Evolutionary conservation across 2,888 invertebrate species (phyloP).

Genomic region (Sphecodes monilicornis): DNA sequence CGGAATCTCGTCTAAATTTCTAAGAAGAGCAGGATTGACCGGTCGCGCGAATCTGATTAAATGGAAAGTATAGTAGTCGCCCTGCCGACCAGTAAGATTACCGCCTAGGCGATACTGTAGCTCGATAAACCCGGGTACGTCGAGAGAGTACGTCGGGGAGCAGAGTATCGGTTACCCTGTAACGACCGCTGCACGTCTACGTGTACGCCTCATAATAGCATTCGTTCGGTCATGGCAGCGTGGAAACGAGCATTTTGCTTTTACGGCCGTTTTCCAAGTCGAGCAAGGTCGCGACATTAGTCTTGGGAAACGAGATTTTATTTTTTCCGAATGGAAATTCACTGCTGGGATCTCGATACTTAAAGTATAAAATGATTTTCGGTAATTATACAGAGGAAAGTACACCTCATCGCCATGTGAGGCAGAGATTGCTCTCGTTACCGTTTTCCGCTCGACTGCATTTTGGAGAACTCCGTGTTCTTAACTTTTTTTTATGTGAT

Average conservation of each 20-base stretch:
- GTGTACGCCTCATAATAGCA: conserved; percentile 37
- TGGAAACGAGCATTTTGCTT: background rate
- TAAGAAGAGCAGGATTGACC: conserved; percentile 44
- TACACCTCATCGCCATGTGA: no score
- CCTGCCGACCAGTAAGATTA: conserved; percentile 51
- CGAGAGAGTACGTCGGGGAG: conserved; percentile 27
- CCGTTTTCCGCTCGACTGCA: no score
- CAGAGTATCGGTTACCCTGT: conserved; percentile 55
- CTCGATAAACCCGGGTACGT: conserved; percentile 55
- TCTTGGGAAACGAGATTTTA: background rate
- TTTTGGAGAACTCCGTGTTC: no score
- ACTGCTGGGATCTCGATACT: background rate
- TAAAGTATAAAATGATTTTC: background rate
- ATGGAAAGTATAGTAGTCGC: conserved; percentile 47
- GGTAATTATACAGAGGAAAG: no score
- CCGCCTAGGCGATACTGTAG: conserved; percentile 58
- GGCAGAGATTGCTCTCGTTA: no score
- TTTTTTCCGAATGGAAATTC: background rate
- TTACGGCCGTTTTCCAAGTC: background rate
- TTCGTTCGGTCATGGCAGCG: conserved; percentile 47
- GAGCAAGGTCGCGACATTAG: conserved; percentile 1
- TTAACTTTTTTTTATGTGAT: no score
- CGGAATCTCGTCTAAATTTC: conserved; percentile 40
- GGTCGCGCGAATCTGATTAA: conserved; percentile 59
- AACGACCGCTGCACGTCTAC: conserved; percentile 40